Evolutionary conservation across 2,797 vertebrate genomes (phyloP).

Genomic region (Acanthiza pusilla): DNA sequence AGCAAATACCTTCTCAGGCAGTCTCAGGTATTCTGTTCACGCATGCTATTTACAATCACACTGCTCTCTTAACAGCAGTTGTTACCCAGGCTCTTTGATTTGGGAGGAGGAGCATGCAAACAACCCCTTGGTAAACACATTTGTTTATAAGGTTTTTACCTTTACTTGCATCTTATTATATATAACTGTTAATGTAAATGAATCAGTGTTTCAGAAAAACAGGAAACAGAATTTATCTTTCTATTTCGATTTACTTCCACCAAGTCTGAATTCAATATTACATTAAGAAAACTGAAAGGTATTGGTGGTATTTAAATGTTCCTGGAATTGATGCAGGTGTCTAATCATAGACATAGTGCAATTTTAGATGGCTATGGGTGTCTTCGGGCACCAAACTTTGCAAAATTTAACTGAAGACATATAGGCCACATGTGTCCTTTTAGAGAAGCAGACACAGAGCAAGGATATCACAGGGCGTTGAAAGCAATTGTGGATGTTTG

Average conservation of each 20-base stretch:
- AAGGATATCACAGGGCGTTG: neutral
- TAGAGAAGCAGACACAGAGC: neutral
- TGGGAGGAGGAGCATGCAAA: neutral
- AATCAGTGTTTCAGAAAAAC: neutral
- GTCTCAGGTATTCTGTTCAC: neutral
- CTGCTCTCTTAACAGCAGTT: neutral
- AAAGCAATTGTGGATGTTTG: neutral
- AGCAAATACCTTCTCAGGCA: neutral
- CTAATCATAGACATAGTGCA: neutral
- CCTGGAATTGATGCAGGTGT: neutral
- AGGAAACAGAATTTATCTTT: neutral
- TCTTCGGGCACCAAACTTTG: neutral
- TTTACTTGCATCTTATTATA: neutral
- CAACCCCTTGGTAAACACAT: neutral
- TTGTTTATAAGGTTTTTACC: neutral
- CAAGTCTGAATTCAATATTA: neutral
- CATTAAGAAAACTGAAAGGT: neutral
- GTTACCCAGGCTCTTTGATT: neutral
- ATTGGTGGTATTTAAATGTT: neutral
- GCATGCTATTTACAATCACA: neutral
- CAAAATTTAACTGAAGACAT: neutral
- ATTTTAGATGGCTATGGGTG: neutral
- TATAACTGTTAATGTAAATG: neutral
- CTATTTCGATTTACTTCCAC: neutral
- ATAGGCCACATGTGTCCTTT: neutral